Evolutionary conservation across 2,113 vertebrate genomes (phyloP).

Genomic region (Dasyornis broadbenti): DNA sequence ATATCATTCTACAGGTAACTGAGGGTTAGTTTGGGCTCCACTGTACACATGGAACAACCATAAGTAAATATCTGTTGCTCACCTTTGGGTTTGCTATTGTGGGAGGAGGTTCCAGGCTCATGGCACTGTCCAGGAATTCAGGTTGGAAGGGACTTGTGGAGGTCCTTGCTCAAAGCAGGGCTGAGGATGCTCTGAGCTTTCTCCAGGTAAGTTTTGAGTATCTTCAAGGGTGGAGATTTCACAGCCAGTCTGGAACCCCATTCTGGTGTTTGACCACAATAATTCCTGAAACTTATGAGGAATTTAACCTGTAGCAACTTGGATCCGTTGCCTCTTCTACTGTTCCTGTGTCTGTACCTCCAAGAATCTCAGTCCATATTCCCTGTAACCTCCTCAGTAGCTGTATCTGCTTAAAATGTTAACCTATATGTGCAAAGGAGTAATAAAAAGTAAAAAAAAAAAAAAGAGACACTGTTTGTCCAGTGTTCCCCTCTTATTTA

Average conservation of each 20-base stretch:
- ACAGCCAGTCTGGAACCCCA: neutral
- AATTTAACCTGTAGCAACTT: neutral
- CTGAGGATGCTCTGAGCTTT: neutral
- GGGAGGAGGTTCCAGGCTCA: neutral
- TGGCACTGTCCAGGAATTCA: rapidly evolving
- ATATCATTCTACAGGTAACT: neutral
- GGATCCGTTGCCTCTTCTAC: rapidly evolving
- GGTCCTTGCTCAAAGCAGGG: neutral
- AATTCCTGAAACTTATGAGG: neutral
- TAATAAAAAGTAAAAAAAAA: neutral
- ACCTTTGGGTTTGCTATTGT: rapidly evolving
- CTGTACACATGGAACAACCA: rapidly evolving
- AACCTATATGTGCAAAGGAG: neutral
- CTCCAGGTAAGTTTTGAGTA: neutral
- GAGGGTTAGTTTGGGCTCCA: neutral
- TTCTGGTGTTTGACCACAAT: neutral
- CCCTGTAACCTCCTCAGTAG: neutral
- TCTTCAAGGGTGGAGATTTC: neutral
- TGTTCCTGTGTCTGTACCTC: no score
- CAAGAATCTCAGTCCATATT: neutral
- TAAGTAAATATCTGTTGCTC: rapidly evolving
- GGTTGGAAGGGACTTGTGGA: neutral
- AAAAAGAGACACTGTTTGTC: no score
- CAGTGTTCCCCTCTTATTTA: neutral
- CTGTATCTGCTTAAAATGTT: neutral